phyloP scores from a whole-genome alignment of 2,113 vertebrate genomes.

The Cromileptes altivelis region DNA sequence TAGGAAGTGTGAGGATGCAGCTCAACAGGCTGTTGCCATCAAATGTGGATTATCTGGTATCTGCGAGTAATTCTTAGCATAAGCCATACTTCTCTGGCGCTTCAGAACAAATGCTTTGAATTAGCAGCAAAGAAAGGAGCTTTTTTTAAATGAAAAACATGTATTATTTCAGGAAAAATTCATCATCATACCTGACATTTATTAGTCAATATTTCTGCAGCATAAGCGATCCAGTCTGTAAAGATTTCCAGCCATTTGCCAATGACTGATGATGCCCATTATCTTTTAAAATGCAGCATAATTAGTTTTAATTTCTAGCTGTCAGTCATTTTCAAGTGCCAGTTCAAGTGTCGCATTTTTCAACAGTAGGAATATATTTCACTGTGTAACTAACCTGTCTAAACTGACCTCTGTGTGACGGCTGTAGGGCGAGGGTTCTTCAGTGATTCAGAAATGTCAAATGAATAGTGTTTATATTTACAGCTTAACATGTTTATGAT shows the following conservation, averaged over 20 bases:
- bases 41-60: conserved; percentile 55
- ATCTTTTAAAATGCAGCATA: conserved; percentile 48
- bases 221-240: conserved; percentile 1
- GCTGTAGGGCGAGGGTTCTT: conserved; percentile 1
- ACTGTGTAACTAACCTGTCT: conserved; percentile 12
- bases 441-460: background rate
- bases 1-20: conserved; percentile 3
- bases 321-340: conserved; percentile 42
- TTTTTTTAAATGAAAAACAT: background rate
- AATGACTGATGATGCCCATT: conserved; percentile 44
- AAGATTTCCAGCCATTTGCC: conserved; percentile 24
- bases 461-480: conserved; percentile 33
- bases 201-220: conserved; percentile 41
- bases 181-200: conserved; percentile 30
- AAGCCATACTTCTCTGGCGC: conserved; percentile 35
- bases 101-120: conserved; percentile 45
- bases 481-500: conserved; percentile 44
- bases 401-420: conserved; percentile 20
- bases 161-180: conserved; percentile 14
- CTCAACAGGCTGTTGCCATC: conserved; percentile 39
- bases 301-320: conserved; percentile 38
- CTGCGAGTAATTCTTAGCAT: conserved; percentile 42
- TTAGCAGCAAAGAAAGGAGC: conserved; percentile 24
- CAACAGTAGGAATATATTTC: conserved; percentile 21
- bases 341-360: conserved; percentile 33